Evolutionary conservation across 2,113 vertebrate species (phyloP).

Genomic region (Gasterosteus aculeatus): DNA sequence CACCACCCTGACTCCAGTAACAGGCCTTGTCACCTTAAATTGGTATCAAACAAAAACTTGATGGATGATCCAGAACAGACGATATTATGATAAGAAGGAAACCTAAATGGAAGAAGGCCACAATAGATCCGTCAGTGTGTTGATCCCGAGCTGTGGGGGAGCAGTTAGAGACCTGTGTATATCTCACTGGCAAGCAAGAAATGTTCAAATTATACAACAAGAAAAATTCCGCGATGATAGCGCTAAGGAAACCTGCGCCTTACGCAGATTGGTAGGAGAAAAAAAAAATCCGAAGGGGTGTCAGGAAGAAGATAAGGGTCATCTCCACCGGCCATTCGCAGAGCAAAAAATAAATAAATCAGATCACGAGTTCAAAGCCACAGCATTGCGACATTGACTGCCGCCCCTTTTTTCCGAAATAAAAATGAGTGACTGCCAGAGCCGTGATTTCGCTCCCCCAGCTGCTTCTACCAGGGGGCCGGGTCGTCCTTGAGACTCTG

Average conservation of each 20-base stretch:
- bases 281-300: conserved; percentile 30
- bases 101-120: conserved; percentile 55
- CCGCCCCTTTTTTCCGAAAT: conserved; percentile 63
- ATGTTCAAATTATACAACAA: conserved; percentile 26
- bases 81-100: conserved; percentile 65
- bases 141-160: conserved; percentile 32
- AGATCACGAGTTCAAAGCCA: conserved; percentile 51
- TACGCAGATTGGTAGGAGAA: conserved; percentile 41
- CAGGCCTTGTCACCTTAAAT: conserved; percentile 60
- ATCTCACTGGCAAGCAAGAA: conserved; percentile 9
- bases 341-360: conserved; percentile 14
- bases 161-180: conserved; percentile 48
- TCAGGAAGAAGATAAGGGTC: conserved; percentile 49
- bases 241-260: conserved; percentile 1
- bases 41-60: conserved; percentile 75
- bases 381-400: conserved; percentile 64
- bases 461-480: conserved; percentile 71
- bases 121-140: conserved; percentile 52
- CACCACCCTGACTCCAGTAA: conserved; percentile 37
- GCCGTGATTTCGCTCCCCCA: conserved; percentile 45
- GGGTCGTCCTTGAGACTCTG: conserved; percentile 81
- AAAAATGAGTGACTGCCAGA: conserved; percentile 81
- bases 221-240: conserved; percentile 5
- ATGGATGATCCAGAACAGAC: conserved; percentile 78
- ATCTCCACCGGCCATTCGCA: conserved; percentile 39